Evolutionary conservation across 2,113 vertebrate species (phyloP), one percentile per base, ranked within the genome.

Genomic region (Numenius arquata): DNA sequence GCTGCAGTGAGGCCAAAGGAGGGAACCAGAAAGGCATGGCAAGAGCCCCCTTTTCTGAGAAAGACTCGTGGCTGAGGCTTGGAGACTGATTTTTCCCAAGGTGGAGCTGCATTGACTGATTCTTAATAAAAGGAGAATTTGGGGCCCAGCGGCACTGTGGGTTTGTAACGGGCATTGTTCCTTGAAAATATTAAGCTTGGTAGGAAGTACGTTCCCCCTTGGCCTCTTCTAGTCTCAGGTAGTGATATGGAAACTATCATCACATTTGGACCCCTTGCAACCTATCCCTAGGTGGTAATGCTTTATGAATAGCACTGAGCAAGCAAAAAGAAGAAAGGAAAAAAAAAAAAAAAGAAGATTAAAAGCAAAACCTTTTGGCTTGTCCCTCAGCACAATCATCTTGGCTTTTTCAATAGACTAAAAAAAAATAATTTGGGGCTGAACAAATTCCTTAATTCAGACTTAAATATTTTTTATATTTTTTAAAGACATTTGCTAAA

Each of bases 51-150:
- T 90, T 87, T 93, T 67, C 76, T 74, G 76, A 78, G 74, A 92
- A 84, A 95, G 85, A 10, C 73, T 86, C 17, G 0, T 90, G 83
- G 72, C 83, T 86, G 79, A 89, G 85, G 68, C 85, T 92, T 86
- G 73, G 90, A 94, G 92, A 56, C 90, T 75, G 68, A 84, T 81
- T 94, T 94, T 94, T 95, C 85, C 93, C 86, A 93, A 93, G 61
- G 68, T 89, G 76, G 56, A 89, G 36, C 12, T 92, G 65, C 76
- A 77, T 65, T 96, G 90, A 89, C 72, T 94, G 88, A 92, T 95
- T 95, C 92, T 94, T 96, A 95, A 94, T 94, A 95, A 96, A 95
- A 92, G 92, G 72, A 94, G 79, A 94, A 87, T 93, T 67, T 70
- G 59, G 71, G 82, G 50, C 88, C 85, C 61, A 84, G 79, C 1